These are phyloP conservation scores for Hippocampus kuda DNA, from an alignment of 2,797 vertebrate species.

Conservation along the genomic window DNA sequence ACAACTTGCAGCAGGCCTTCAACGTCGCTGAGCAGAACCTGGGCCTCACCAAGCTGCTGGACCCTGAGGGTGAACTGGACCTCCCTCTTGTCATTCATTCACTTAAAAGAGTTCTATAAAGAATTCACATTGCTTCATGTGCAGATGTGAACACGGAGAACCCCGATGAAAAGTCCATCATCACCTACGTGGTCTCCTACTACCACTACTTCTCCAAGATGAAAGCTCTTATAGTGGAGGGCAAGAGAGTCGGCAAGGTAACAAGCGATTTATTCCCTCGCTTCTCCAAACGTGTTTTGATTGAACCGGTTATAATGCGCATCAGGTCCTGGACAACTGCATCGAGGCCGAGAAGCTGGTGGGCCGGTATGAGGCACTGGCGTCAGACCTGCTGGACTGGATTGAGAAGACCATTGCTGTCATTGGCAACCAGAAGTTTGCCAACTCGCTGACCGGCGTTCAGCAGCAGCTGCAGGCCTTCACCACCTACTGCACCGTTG, in stretches of 20 bases:
- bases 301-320: no score
- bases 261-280: not conserved
- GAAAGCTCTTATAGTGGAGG: slow-evolving; percentile 94
- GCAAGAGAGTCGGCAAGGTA: slow-evolving; percentile 94
- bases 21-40: slow-evolving; percentile 85
- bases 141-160: slow-evolving; percentile 92
- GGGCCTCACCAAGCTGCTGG: slow-evolving; percentile 89
- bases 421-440: slow-evolving; percentile 92
- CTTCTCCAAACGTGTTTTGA: not conserved
- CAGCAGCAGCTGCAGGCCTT: slow-evolving; percentile 95
- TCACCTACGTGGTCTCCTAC: slow-evolving; percentile 92
- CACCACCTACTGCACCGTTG: slow-evolving; percentile 89
- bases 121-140: not conserved
- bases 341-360: slow-evolving; percentile 80
- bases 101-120: not conserved
- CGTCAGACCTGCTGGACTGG: slow-evolving; percentile 83
- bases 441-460: slow-evolving; percentile 85
- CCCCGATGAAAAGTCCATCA: slow-evolving; percentile 94
- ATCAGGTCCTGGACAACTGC: slow-evolving; percentile 83
- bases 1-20: slow-evolving; percentile 93
- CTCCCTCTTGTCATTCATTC: not conserved
- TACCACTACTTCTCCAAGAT: slow-evolving; percentile 99
- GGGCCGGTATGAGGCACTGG: slow-evolving; percentile 76
- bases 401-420: slow-evolving; percentile 81
- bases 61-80: slow-evolving; percentile 79